phyloP scores from a whole-genome alignment of 1,140 invertebrate species.

The Scaptodrosophila lebanonensis region DNA sequence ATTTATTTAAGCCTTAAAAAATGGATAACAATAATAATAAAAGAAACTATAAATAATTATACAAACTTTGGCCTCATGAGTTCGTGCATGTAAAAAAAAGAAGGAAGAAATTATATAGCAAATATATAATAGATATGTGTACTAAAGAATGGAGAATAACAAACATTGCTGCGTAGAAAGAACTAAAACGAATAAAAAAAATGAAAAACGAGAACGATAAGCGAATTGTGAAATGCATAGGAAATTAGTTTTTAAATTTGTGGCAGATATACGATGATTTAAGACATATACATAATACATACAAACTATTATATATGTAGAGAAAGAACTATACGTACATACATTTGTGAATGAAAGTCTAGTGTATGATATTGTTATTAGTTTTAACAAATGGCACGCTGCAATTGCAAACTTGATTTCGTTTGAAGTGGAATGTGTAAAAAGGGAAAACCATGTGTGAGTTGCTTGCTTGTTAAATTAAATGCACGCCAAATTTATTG shows the following conservation, averaged over 20 bases:
- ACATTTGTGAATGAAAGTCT: conserved; percentile 25
- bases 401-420: no score
- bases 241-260: conserved; percentile 39
- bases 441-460: neutral
- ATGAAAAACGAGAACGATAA: conserved; percentile 37
- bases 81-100: conserved; percentile 61
- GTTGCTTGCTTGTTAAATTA: neutral
- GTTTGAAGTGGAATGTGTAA: conserved; percentile 8
- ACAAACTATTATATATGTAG: neutral
- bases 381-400: conserved; percentile 34
- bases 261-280: neutral
- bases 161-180: neutral
- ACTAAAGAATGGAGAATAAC: neutral
- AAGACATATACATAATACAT: conserved; percentile 4
- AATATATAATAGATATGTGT: conserved; percentile 14
- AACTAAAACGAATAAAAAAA: conserved; percentile 3
- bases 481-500: neutral
- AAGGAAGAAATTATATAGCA: conserved; percentile 19
- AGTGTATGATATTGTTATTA: no score
- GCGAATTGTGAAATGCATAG: conserved; percentile 59
- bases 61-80: conserved; percentile 61
- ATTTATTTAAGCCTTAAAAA: conserved; percentile 24
- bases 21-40: conserved; percentile 1
- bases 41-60: conserved; percentile 11
- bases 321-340: neutral